Percentiles rank a stretch among this genome's conserved stretches.
Evolutionary conservation across 2,888 invertebrate genomes (phyloP).

Genomic region (Oasisia sp.): DNA sequence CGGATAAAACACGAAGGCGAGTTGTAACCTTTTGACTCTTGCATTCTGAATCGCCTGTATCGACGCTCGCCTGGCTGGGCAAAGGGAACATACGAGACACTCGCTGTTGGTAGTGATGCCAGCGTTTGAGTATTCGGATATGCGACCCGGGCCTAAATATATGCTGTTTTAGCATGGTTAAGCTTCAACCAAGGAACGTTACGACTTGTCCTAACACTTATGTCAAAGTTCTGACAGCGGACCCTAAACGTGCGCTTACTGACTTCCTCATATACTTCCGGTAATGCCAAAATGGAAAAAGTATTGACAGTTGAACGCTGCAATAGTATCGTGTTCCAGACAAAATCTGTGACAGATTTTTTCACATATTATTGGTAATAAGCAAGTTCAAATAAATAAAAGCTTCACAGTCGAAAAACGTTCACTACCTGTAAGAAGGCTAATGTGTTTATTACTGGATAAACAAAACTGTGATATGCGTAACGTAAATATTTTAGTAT

Average conservation of each 20-base stretch:
- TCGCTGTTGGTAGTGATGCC: neutral
- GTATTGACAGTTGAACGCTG: neutral
- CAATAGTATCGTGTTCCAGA: neutral
- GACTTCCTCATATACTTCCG: neutral
- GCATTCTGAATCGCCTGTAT: slow-evolving; percentile 18
- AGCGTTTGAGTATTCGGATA: neutral
- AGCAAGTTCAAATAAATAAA: neutral
- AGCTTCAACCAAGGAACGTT: neutral
- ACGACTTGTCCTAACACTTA: no score
- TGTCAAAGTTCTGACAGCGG: neutral
- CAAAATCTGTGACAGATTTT: neutral
- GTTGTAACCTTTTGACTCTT: slow-evolving; percentile 23
- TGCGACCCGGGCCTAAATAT: neutral
- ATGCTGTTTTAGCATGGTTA: slow-evolving; percentile 10
- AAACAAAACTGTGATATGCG: neutral
- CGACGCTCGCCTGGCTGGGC: neutral
- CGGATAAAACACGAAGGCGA: neutral
- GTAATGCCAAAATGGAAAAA: neutral
- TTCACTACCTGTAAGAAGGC: neutral
- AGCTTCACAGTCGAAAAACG: neutral
- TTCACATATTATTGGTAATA: neutral
- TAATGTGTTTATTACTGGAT: neutral
- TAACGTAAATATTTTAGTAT: neutral
- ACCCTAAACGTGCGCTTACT: neutral
- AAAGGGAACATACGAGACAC: slow-evolving; percentile 25